Conservation (phyloP, 2,797 vertebrate genomes). For the Peromyscus nudipes region DNA sequence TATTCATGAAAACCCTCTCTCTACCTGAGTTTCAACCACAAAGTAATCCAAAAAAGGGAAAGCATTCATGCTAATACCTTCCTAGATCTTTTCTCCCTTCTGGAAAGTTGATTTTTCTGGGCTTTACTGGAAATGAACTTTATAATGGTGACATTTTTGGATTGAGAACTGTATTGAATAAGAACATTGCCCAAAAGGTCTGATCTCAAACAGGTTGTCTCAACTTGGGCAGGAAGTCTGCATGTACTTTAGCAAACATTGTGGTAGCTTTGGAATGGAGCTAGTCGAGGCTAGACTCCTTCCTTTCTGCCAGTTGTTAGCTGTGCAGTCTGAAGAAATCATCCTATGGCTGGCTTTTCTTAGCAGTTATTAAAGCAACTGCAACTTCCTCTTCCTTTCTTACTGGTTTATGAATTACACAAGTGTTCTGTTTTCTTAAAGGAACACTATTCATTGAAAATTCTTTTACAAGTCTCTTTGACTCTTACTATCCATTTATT, state of each 20-base stretch:
- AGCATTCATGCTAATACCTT: not conserved
- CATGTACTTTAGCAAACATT: conserved; percentile 40
- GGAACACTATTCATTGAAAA: not conserved
- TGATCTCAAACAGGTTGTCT: not conserved
- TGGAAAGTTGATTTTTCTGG: not conserved
- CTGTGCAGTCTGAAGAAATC: not conserved
- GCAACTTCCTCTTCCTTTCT: conserved; percentile 26
- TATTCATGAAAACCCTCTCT: not conserved
- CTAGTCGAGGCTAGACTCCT: not conserved
- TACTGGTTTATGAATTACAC: not conserved
- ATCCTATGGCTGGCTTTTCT: not conserved
- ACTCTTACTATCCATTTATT: not conserved
- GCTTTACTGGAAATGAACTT: conserved; percentile 14
- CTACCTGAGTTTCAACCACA: not conserved
- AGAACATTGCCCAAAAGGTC: not conserved
- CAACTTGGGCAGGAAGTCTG: not conserved
- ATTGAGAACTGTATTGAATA: not conserved
- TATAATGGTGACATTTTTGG: not conserved
- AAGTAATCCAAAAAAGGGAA: not conserved
- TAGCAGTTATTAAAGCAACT: not conserved
- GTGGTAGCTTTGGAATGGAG: not conserved
- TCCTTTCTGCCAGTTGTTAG: not conserved
- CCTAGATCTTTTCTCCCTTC: not conserved
- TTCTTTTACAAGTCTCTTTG: not conserved
- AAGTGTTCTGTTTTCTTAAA: not conserved